Evolutionary conservation across 1,140 invertebrate species (phyloP), one percentile per base, ranked within the genome.

Genomic region (Bombus sibiricus): DNA sequence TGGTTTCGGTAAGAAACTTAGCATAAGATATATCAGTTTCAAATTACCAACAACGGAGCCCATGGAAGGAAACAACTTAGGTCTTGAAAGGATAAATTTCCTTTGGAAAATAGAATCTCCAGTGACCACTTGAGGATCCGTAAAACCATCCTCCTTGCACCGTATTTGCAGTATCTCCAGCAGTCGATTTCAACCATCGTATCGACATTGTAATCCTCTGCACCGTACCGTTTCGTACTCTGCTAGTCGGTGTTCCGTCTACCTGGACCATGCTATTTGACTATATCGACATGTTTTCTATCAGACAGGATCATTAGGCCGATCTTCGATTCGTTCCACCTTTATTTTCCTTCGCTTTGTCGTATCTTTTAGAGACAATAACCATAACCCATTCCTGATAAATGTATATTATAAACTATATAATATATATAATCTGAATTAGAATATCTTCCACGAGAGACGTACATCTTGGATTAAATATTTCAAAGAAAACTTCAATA

Each of bases 141-240:
- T 78, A 84, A 79, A 84, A 77, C 43, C 81, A 34, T 41, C 25
- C 34, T 77, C 57, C 37, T 34, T 71, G 62, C 82, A 47, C n/a
- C 47, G 74, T 84, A 68, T 76, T 68, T 43, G 66, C 82, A 84
- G 66, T 71, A 84, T 69, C 64, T 37, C 28, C 22, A 47, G 37
- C 32, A 66, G 47, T 78, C 82, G 82, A 69, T 84, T 84, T 79
- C 75, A 71, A 78, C 75, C 32, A 84, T 82, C 32, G 80, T 62
- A 73, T 77, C 74, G 81, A 83, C 62, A 76, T 83, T 69, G 82
- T 83, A 83, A 83, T 78, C 74, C 74, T 9, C 32, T 32, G 5
- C 25, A 34, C 64, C 53, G 53, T 83, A 41, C 62, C 34, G 15
- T 32, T 22, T 25, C n/a, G 10, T 28, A 66, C 73, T 39, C 4